phyloP scores from a whole-genome alignment of 2,888 invertebrate genomes.

The Prenolepis imparis region DNA sequence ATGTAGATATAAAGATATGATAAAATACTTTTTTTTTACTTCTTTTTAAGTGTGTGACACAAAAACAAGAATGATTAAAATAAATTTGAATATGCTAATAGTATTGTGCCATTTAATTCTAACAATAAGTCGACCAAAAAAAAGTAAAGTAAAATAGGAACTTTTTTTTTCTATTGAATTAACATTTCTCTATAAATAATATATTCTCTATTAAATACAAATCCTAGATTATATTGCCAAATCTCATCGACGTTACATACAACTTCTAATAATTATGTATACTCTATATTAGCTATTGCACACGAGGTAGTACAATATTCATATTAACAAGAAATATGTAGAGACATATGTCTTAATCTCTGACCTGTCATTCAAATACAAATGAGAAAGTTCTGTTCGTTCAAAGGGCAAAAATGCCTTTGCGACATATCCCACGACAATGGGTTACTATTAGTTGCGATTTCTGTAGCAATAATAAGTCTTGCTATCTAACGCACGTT shows the following conservation, averaged over 20 bases:
- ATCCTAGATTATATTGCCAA: neutral
- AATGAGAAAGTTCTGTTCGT: neutral
- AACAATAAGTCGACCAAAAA: neutral
- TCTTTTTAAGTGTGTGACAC: neutral
- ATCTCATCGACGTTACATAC: neutral
- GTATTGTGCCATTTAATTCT: conserved; percentile 15
- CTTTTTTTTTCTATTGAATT: neutral
- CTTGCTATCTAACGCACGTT: neutral
- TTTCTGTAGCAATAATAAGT: neutral
- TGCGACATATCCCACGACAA: neutral
- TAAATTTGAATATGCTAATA: neutral
- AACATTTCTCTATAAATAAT: too few relatives aligned
- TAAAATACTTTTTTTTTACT: neutral
- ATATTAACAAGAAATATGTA: neutral
- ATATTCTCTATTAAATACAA: neutral
- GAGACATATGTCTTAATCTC: neutral
- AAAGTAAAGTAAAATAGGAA: conserved; percentile 6
- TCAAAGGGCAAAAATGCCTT: neutral
- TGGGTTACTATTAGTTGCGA: neutral
- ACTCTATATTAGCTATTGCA: neutral
- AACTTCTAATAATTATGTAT: conserved; percentile 44
- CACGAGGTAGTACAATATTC: neutral
- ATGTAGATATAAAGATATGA: neutral
- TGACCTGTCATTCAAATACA: neutral
- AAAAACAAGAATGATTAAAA: neutral